These are phyloP conservation scores for Formica selysi DNA, from an alignment of 1,140 invertebrate genomes.

Conservation along the genomic window DNA sequence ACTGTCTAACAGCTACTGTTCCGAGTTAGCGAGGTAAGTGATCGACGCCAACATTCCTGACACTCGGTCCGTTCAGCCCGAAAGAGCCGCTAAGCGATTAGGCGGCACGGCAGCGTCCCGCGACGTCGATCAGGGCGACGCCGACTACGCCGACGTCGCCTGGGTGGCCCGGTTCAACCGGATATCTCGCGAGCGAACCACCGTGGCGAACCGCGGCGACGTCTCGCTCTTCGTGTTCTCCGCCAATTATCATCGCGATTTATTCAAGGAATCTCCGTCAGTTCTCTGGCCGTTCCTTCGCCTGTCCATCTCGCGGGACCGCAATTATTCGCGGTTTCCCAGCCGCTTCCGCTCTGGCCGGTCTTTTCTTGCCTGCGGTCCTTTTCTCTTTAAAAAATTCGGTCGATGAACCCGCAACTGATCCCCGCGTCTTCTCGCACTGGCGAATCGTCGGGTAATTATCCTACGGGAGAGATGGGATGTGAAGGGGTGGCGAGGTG, in stretches of 20 bases:
- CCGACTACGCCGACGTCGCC: constrained; percentile 23
- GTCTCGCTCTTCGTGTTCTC: constrained; percentile 20
- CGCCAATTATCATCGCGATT: constrained; percentile 64
- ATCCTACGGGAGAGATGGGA: constrained; percentile 23
- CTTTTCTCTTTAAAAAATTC: constrained; percentile 52
- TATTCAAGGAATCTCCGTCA: constrained; percentile 44
- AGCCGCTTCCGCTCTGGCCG: constrained; percentile 28
- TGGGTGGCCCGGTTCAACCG: constrained; percentile 56
- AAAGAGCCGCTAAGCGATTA: constrained; percentile 49
- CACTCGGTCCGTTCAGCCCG: constrained; percentile 3
- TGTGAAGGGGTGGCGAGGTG: constrained; percentile 4
- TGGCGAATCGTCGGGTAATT: constrained; percentile 61
- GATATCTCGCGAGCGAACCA: constrained; percentile 45
- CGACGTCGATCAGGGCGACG: constrained; percentile 42
- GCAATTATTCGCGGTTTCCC: constrained; percentile 63
- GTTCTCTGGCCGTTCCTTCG: background rate
- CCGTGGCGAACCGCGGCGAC: constrained; percentile 37
- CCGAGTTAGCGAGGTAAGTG: constrained; percentile 21
- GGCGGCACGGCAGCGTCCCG: constrained; percentile 32
- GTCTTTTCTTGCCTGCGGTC: background rate
- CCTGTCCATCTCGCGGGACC: constrained; percentile 50
- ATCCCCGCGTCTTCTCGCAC: background rate
- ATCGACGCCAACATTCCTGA: constrained; percentile 10
- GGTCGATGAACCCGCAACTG: constrained; percentile 65
- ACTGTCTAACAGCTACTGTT: background rate